Base-by-base conservation (phyloP, 2,888 invertebrate species). In the Tachystola acroxantha region DNA sequence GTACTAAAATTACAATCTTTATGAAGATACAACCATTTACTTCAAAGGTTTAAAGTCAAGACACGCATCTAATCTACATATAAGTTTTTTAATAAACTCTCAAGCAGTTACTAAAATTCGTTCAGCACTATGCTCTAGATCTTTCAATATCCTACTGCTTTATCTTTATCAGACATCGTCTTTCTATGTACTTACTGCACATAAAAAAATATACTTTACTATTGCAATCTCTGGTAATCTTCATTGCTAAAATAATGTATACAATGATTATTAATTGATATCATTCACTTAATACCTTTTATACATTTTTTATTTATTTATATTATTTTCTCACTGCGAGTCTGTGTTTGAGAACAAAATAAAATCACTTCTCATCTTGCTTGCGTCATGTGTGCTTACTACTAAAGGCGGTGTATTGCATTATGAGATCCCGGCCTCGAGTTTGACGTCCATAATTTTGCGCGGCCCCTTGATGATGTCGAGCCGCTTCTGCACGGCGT, bases 401-500 rank as follows among this genome's bases (percentile, higher is more conserved):
- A 43, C 64, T 73, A 74, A 37, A 46, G 58, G 57, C 51, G 47
- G 50, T 50, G 45, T 68, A 63, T 69, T 73, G 70, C 73, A 84
- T 86, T 86, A 85, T 80, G 86, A 85, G 77, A 85, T 79, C 74
- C 86, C 86, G 45, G 84, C 80, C 65, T 86, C 86, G 37, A 85
- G 65, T 64, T 82, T 84, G 26, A 76, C 84, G 51, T 86, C 86
- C 84, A 82, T 85, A 45, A 86, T 76, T 64, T 85, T 84, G 45
- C 82, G 82, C 45, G 82, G 82, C 47, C 81, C 81, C 46, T 84
- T 85, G 46, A 86, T 80, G 65, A 82, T 82, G 45, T 82, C 81
- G 46, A 99, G 90, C 49, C 99, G 92, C 80, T 96, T 96, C 77
- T 99, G 98, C 36, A 99, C 99, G 35, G 98, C 97, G 68, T 97